A percentile compares a stretch with the other conserved stretches of the same genome.
Conservation (phyloP, 2,113 vertebrate species). For the Catharus bicknelli region DNA sequence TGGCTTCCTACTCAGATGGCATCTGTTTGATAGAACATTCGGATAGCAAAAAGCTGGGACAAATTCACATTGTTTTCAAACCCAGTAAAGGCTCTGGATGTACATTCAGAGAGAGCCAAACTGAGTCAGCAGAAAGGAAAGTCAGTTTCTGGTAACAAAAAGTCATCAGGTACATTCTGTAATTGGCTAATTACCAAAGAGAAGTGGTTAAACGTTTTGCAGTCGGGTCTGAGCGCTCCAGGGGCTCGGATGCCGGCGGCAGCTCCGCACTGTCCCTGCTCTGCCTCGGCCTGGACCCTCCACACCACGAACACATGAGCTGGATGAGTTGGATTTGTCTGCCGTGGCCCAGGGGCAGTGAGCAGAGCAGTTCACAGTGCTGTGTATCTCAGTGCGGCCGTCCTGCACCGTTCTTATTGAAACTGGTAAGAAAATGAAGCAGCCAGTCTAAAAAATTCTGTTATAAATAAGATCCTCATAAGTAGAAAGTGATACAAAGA, state of each 20-base stretch:
- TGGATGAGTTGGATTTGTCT: not conserved
- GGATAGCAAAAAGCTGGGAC: not conserved
- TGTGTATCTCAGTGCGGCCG: constrained; percentile 61
- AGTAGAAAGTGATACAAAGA: constrained; percentile 77
- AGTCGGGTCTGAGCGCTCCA: not conserved
- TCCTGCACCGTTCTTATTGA: constrained; percentile 54
- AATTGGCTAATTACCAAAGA: not conserved
- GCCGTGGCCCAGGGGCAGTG: constrained; percentile 29
- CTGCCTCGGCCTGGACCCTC: not conserved
- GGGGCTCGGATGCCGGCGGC: not conserved
- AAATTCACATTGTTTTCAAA: not conserved
- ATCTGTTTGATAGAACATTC: not conserved
- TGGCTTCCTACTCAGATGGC: constrained; percentile 48
- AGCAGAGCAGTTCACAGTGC: constrained; percentile 78
- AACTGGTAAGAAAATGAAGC: constrained; percentile 70
- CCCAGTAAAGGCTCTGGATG: constrained; percentile 19
- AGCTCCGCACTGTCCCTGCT: constrained; percentile 8
- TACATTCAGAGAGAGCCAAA: constrained; percentile 40
- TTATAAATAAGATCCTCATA: constrained; percentile 66
- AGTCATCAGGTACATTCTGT: constrained; percentile 35
- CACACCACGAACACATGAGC: not conserved
- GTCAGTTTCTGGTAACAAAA: constrained; percentile 35
- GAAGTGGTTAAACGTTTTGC: not conserved
- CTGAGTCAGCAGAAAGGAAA: constrained; percentile 42
- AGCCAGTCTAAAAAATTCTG: constrained; percentile 73